Percentiles rank a stretch among this genome's conserved stretches.
Evolutionary conservation across 2,113 vertebrate genomes (phyloP).

Genomic region (Apteryx mantelli): DNA sequence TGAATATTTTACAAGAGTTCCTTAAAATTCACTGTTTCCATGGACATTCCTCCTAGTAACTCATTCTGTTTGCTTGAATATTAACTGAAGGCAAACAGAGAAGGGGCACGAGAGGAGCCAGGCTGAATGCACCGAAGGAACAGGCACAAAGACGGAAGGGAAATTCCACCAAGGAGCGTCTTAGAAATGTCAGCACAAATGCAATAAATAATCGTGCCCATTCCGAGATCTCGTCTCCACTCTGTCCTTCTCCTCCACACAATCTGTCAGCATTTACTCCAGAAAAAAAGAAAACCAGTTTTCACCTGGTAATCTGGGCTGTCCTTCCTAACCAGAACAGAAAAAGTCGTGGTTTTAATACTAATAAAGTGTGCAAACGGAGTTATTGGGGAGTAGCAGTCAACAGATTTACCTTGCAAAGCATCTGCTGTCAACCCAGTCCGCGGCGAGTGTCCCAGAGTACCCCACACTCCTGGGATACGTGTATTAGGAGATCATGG

Average conservation of each 20-base stretch:
- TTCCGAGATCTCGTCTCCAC: rapidly evolving
- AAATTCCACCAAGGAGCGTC: background rate
- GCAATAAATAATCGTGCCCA: background rate
- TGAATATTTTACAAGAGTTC: constrained; percentile 70
- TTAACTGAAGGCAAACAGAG: constrained; percentile 56
- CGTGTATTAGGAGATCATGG: background rate
- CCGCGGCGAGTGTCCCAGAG: rapidly evolving
- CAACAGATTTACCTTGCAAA: background rate
- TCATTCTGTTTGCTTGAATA: constrained; percentile 49
- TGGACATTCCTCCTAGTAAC: constrained; percentile 52
- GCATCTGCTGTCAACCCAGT: background rate
- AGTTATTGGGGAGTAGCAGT: background rate
- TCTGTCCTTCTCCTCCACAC: background rate
- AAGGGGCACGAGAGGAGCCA: background rate
- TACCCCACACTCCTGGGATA: background rate
- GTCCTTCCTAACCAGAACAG: background rate
- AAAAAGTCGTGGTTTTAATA: background rate
- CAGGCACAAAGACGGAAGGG: background rate
- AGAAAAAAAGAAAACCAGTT: background rate
- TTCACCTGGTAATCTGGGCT: background rate
- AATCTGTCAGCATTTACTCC: rapidly evolving
- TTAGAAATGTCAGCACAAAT: constrained; percentile 28
- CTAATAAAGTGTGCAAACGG: background rate
- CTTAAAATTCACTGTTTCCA: constrained; percentile 62
- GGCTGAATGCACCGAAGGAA: background rate